phyloP scores from a whole-genome alignment of 2,113 vertebrate species.

The Chamaea fasciata region DNA sequence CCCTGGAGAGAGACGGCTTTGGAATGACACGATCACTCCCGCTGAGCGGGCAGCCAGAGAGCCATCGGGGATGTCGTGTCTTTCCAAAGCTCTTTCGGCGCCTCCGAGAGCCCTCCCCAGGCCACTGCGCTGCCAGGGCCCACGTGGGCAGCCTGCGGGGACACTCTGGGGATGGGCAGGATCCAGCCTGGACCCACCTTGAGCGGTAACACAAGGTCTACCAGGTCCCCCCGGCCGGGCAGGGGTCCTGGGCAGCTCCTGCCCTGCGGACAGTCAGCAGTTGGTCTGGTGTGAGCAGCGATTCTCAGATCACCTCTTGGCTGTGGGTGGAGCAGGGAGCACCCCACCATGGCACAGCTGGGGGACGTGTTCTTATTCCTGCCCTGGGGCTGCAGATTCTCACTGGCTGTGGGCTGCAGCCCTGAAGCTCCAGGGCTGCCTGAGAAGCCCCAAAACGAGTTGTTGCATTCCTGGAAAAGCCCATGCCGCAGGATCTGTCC shows the following conservation, averaged over 20 bases:
- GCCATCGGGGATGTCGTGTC: constrained; percentile 98
- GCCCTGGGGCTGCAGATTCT: neutral
- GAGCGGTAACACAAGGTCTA: fast-evolving
- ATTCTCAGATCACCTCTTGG: constrained; percentile 76
- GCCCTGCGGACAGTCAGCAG: constrained; percentile 72
- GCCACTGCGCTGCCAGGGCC: fast-evolving
- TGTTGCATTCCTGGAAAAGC: neutral
- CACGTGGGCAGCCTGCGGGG: neutral
- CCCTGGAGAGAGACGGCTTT: constrained; percentile 68
- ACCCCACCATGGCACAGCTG: fast-evolving
- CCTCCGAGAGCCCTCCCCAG: neutral
- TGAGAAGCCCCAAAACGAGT: fast-evolving
- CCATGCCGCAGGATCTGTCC: neutral
- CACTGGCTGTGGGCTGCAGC: neutral
- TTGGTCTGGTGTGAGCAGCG: constrained; percentile 69
- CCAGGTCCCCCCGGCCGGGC: neutral
- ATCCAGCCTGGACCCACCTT: neutral
- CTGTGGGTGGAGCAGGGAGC: constrained; percentile 65
- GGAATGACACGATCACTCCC: constrained; percentile 99
- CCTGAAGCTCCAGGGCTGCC: neutral
- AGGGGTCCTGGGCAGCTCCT: neutral
- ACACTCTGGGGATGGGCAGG: neutral
- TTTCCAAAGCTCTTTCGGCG: constrained; percentile 82
- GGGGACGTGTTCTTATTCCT: fast-evolving
- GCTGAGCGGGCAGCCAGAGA: constrained; percentile 81